Base-by-base conservation (phyloP, 2,113 vertebrate species). In the Oenanthe oenanthe region DNA sequence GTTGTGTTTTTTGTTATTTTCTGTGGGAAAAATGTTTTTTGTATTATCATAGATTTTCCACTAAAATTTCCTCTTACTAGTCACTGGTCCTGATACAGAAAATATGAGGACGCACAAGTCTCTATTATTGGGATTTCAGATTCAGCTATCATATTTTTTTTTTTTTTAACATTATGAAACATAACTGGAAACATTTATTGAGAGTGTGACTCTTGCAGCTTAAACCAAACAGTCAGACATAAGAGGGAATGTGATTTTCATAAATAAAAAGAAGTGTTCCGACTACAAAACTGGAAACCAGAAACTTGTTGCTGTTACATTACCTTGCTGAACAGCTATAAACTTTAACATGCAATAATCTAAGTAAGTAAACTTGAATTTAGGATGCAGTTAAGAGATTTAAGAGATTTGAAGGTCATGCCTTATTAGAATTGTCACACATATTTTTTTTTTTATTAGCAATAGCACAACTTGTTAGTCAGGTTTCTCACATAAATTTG, bases 281-380 rank as follows among this genome's bases (percentile, higher is more conserved):
- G 47, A 42, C 42, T 70, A 13, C 56, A 80, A 77, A 90, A 76
- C 47, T 90, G 58, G 25, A 93, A 89, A 32, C 40, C 17, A 70
- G 26, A 65, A 92, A 82, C 57, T 54, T 89, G 8, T n/a, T 61
- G 54, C 32, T 87, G 14, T 58, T 82, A 29, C 6, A 10, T 32
- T 85, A 24, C 43, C 32, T 62, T 68, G 9, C 26, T 61, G 47
- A 87, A 76, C 58, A 66, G 40, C 58, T 81, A 17, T 65, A n/a
- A 87, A 85, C 7, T 87, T 92, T 68, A 84, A 72, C 25, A 21
- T 51, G 17, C 34, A 45, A 43, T 72, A 58, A 43, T 63, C 22
- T 86, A 87, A 82, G 74, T 78, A 92, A 92, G 36, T 75, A 91
- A 85, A 67, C 42, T 71, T 51, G 36, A 78, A 61, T 93, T 93